Evolutionary conservation across 2,797 vertebrate genomes (phyloP), one percentile per base, ranked within the genome.

Genomic region (Nannoperca obscura): DNA sequence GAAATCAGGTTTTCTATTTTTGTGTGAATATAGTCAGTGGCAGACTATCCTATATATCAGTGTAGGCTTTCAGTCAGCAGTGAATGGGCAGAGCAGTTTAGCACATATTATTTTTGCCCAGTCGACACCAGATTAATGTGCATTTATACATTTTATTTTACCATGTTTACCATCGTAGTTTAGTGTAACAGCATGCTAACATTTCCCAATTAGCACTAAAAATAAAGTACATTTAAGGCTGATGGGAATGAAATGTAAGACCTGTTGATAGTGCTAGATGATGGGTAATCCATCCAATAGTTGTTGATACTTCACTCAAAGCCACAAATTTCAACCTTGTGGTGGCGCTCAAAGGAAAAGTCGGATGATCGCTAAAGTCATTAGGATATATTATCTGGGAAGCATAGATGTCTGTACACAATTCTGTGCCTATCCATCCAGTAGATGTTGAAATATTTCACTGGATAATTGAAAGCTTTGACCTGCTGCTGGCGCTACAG

Each of bases 31-130:
- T 15, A 17, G 34, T 40, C 50, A 10, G 19, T 49, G 19, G 50
- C 4, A 32, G 32, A 32, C 62, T 34, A 52, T 55, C 71, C 2
- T 27, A 15, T 80, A 49, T 54, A 47, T 64, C 59, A 27, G 44
- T 59, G 44, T 30, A 30, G 19, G 44, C 27, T 5, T 38, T 73
- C 50, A 71, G 46, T 63, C 79, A 74, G 32, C 32, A 65, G 55
- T 57, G 71, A 63, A 74, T 70, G 68, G 65, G 73, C 42, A 47
- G 62, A 61, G 66, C 52, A 47, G 54, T 50, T 64, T 22, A 47
- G 22, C 71, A 66, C 44, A 32, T 34, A n/a, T 36, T 17, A 54
- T 65, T 10, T 40, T 32, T 40, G 36, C 52, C 42, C 42, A n/a
- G n/a, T 20, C 3, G 14, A 9, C 2, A 42, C 30, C 22, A 13